phyloP scores from a whole-genome alignment of 2,888 invertebrate genomes.

The Brachyopa scutellaris region DNA sequence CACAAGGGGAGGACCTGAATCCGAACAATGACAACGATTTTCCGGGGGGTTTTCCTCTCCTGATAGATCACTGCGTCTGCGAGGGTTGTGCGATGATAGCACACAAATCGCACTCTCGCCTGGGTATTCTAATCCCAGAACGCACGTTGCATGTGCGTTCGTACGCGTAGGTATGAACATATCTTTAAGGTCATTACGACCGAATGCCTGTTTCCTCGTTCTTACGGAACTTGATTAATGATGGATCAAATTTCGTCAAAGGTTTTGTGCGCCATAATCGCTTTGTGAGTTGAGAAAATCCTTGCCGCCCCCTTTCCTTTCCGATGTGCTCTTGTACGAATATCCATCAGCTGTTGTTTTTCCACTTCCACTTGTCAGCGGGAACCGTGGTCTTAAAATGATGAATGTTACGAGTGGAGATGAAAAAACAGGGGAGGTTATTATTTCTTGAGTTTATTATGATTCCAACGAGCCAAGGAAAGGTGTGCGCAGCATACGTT shows the following conservation, averaged over 20 bases:
- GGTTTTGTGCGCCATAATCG: slow-evolving; percentile 63
- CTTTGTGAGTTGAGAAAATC: slow-evolving; percentile 36
- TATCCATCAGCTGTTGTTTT: slow-evolving; percentile 63
- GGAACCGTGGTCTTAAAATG: slow-evolving; percentile 52
- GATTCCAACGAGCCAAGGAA: slow-evolving; percentile 5
- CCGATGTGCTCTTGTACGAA: neutral
- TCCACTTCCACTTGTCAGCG: slow-evolving; percentile 50
- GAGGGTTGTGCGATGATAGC: slow-evolving; percentile 54
- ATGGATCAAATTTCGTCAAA: slow-evolving; percentile 64
- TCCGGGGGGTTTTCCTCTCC: too few species aligned
- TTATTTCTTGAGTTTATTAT: slow-evolving; percentile 59
- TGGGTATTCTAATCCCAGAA: slow-evolving; percentile 38
- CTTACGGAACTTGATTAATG: slow-evolving; percentile 58
- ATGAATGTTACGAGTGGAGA: slow-evolving; percentile 48
- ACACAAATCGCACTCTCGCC: neutral
- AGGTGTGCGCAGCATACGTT: neutral
- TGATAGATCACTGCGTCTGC: too few species aligned
- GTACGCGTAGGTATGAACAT: slow-evolving; percentile 21
- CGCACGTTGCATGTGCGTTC: neutral
- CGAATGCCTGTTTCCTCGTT: neutral
- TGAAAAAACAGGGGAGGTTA: slow-evolving; percentile 11
- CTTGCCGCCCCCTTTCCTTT: slow-evolving; percentile 6
- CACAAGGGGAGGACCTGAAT: neutral
- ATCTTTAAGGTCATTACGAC: slow-evolving; percentile 44
- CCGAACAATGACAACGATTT: neutral